A percentile compares a stretch with the other conserved stretches of the same genome.
Evolutionary conservation across 2,113 vertebrate genomes (phyloP).

Genomic region (Chaenocephalus aceratus): DNA sequence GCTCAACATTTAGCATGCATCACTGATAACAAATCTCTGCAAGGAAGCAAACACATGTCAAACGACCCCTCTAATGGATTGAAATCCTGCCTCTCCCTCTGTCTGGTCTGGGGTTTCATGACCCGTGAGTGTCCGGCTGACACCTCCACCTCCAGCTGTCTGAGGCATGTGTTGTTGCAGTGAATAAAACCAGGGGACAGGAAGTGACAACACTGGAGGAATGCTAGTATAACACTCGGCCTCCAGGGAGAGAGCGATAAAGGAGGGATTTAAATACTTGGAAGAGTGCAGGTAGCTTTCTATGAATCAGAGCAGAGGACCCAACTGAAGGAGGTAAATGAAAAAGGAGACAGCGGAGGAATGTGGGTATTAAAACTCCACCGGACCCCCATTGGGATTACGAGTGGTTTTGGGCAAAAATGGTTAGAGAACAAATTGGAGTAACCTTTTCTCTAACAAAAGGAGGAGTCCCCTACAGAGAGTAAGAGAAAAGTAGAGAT

Average conservation of each 20-base stretch:
- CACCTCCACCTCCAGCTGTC: slow-evolving; percentile 59
- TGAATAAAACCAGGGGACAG: slow-evolving; percentile 53
- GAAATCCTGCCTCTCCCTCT: background rate
- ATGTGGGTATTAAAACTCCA: slow-evolving; percentile 8
- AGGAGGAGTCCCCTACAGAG: background rate
- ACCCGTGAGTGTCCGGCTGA: slow-evolving; percentile 30
- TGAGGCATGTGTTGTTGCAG: slow-evolving; percentile 52
- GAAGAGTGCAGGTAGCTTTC: slow-evolving; percentile 4
- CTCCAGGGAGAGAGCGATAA: slow-evolving; percentile 28
- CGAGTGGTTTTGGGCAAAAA: slow-evolving; percentile 1
- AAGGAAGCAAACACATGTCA: background rate
- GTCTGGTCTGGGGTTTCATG: slow-evolving; percentile 33
- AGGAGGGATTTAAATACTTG: slow-evolving; percentile 16
- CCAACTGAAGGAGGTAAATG: slow-evolving; percentile 9
- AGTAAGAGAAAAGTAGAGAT: background rate
- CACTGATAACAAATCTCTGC: background rate
- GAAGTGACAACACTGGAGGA: slow-evolving; percentile 68
- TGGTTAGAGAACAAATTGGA: background rate
- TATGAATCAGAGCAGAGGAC: background rate
- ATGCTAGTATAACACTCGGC: slow-evolving; percentile 53
- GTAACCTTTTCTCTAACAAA: background rate
- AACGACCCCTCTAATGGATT: background rate
- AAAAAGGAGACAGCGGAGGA: slow-evolving; percentile 11
- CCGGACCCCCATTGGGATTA: background rate
- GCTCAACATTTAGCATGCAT: background rate